Evolutionary conservation across 1,140 invertebrate genomes (phyloP).

Genomic region (Brachionus angularis): DNA sequence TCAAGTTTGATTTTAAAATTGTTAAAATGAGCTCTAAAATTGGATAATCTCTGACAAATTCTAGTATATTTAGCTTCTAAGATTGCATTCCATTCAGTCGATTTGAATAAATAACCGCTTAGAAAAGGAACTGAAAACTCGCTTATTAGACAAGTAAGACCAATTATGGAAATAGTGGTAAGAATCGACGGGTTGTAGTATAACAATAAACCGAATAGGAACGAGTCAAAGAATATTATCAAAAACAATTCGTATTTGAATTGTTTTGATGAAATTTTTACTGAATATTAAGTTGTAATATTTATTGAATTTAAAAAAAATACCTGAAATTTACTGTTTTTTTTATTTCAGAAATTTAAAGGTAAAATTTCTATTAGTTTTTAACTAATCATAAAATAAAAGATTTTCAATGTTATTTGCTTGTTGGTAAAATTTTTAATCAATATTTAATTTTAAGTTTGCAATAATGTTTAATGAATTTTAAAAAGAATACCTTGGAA

Average conservation of each 20-base stretch:
- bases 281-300: too few relatives aligned
- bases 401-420: too few relatives aligned
- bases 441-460: too few relatives aligned
- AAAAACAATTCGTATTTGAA: constrained; percentile 6
- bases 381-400: too few relatives aligned
- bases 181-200: constrained; percentile 33
- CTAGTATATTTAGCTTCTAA: constrained; percentile 38
- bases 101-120: constrained; percentile 13
- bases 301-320: too few relatives aligned
- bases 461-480: too few relatives aligned
- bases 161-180: constrained; percentile 10
- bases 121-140: constrained; percentile 10
- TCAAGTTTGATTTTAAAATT: constrained; percentile 17
- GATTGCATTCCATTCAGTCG: background rate
- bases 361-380: too few relatives aligned
- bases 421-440: too few relatives aligned
- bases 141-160: background rate
- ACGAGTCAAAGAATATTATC: background rate
- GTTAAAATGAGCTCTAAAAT: constrained; percentile 1
- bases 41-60: constrained; percentile 35
- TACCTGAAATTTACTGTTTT: too few relatives aligned
- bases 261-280: too few relatives aligned
- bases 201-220: constrained; percentile 18
- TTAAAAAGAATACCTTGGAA: too few relatives aligned
- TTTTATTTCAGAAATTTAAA: too few relatives aligned